These are phyloP conservation scores for Diachasma alloeum DNA, from an alignment of 1,140 invertebrate species.

Conservation along the genomic window DNA sequence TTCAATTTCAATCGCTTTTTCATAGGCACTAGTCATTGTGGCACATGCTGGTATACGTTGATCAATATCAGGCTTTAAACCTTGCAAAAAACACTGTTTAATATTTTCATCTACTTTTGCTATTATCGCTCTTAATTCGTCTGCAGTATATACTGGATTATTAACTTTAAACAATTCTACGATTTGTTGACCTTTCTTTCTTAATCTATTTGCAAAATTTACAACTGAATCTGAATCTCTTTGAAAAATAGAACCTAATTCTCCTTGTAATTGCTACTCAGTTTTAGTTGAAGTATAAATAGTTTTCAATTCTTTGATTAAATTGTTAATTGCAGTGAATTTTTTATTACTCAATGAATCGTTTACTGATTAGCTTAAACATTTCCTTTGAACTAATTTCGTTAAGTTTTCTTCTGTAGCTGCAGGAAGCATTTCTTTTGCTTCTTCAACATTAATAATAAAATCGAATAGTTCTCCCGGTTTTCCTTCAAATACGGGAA, in stretches of 20 bases:
- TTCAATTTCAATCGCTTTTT: too few species aligned
- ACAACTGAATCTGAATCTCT: not conserved
- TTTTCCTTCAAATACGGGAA: too few species aligned
- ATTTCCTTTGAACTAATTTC: too few species aligned
- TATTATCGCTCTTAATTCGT: not conserved
- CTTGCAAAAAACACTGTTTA: constrained; percentile 8
- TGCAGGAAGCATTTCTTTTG: too few species aligned
- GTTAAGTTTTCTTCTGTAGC: not conserved
- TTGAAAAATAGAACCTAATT: not conserved
- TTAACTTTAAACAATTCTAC: not conserved
- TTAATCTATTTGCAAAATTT: not conserved
- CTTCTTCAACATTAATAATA: too few species aligned
- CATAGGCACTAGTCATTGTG: not conserved
- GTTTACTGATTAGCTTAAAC: not conserved
- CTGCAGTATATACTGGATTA: not conserved
- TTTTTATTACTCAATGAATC: not conserved
- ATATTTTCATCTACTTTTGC: not conserved
- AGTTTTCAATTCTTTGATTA: too few species aligned
- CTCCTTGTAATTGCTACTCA: too few species aligned
- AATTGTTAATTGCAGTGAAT: too few species aligned
- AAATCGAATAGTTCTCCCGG: too few species aligned
- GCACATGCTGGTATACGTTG: constrained; percentile 7
- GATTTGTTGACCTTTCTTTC: constrained; percentile 13
- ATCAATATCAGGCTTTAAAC: constrained; percentile 17
- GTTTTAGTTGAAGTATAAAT: too few species aligned